Percentiles rank a stretch among this genome's conserved stretches.
Evolutionary conservation across 2,113 vertebrate genomes (phyloP).

Genomic region (Chauna torquata): DNA sequence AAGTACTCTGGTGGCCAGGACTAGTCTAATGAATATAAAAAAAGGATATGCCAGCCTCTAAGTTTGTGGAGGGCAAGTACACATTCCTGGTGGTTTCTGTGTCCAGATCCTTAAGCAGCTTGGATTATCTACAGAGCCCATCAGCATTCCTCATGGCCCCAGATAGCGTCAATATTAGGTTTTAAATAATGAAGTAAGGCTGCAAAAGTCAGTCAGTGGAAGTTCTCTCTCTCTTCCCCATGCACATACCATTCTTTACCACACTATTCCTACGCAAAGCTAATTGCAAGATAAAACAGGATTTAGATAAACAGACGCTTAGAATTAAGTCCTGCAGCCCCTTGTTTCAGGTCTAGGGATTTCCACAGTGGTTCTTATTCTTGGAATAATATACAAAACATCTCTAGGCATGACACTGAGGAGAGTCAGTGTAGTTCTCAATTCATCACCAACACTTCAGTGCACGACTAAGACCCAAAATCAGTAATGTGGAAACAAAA

Average conservation of each 20-base stretch:
- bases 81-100: not conserved
- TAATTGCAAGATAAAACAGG: not conserved
- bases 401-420: not conserved
- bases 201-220: not conserved
- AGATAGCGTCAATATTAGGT: not conserved
- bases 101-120: not conserved
- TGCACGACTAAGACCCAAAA: not conserved
- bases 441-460: not conserved
- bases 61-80: constrained; percentile 56
- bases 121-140: not conserved
- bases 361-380: not conserved
- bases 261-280: not conserved
- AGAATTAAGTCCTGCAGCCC: not conserved
- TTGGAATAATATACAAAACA: not conserved
- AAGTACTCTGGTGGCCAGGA: constrained; percentile 55
- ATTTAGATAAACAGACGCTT: not conserved
- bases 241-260: accelerated
- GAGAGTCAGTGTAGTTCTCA: not conserved
- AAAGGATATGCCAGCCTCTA: constrained; percentile 28
- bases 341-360: not conserved
- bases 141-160: not conserved
- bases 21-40: constrained; percentile 29
- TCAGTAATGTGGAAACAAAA: not conserved
- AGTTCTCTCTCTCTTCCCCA: not conserved
- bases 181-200: not conserved